Evolutionary conservation across 2,113 vertebrate genomes (phyloP).

Genomic region (Psophia crepitans): DNA sequence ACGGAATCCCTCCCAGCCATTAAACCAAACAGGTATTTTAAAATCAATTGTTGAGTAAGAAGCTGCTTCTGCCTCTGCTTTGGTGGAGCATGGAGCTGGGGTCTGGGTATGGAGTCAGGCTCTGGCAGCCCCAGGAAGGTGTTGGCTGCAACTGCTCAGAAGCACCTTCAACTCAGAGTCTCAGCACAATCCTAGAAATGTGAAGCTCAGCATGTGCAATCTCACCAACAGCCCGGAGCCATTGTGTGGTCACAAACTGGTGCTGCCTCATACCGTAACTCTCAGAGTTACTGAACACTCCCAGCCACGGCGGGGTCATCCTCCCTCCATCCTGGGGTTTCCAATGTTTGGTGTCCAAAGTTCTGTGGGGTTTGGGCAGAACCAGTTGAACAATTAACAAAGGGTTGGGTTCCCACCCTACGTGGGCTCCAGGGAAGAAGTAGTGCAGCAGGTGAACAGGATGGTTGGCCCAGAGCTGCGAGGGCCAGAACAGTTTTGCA

Average conservation of each 20-base stretch:
- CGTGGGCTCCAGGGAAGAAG: not conserved
- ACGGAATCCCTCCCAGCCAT: not conserved
- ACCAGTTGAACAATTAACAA: fast-evolving
- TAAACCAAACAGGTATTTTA: not conserved
- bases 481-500: fast-evolving
- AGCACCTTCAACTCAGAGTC: not conserved
- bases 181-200: fast-evolving
- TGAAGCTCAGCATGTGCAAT: not conserved
- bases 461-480: not conserved
- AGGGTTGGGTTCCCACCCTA: not conserved
- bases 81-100: not conserved
- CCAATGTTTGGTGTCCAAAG: not conserved
- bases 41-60: not conserved
- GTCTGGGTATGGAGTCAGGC: not conserved
- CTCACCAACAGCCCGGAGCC: not conserved
- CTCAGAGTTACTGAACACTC: not conserved
- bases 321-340: not conserved
- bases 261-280: not conserved
- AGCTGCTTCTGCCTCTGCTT: not conserved
- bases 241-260: not conserved
- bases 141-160: not conserved
- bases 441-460: not conserved
- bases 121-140: not conserved
- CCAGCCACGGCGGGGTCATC: fast-evolving
- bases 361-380: not conserved